Evolutionary conservation across 2,797 vertebrate genomes (phyloP).

Genomic region (Sebastes steindachneri): DNA sequence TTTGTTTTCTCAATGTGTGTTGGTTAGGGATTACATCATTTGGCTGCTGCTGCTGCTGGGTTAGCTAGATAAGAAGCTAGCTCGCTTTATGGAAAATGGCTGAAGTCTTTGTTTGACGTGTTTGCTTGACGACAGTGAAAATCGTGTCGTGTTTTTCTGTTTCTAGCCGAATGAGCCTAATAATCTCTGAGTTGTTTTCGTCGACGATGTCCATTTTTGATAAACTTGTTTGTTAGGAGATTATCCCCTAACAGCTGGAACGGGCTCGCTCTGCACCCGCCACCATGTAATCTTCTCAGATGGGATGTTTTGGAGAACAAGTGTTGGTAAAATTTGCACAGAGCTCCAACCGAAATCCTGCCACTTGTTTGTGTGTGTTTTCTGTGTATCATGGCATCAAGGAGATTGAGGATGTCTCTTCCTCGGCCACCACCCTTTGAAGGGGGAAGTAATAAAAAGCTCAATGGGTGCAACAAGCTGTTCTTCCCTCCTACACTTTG

Average conservation of each 20-base stretch:
- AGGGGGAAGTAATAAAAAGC: constrained; percentile 81
- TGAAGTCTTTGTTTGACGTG: constrained; percentile 52
- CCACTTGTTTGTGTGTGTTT: constrained; percentile 61
- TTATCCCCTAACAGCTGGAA: constrained; percentile 63
- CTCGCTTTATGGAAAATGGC: constrained; percentile 53
- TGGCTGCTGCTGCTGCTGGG: constrained; percentile 19
- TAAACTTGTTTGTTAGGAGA: constrained; percentile 67
- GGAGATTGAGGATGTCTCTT: constrained; percentile 70
- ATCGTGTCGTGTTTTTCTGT: constrained; percentile 4
- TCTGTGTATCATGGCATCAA: constrained; percentile 74
- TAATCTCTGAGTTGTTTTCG: constrained; percentile 38
- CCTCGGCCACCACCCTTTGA: constrained; percentile 79
- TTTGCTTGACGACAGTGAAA: constrained; percentile 10
- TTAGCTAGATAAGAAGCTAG: constrained; percentile 53
- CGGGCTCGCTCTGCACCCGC: constrained; percentile 6
- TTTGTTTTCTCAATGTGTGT: constrained; percentile 51
- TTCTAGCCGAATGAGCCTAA: not conserved
- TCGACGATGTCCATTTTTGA: constrained; percentile 35
- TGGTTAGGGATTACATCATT: constrained; percentile 65
- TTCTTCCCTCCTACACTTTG: constrained; percentile 80
- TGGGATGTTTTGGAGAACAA: constrained; percentile 51
- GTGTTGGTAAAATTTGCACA: constrained; percentile 46
- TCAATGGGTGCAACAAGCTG: constrained; percentile 84
- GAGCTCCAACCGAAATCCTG: constrained; percentile 42
- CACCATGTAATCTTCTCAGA: constrained; percentile 61